A percentile compares a stretch with the other conserved stretches of the same genome.
Evolutionary conservation across 2,113 vertebrate genomes (phyloP).

Genomic region (Grammomys surdaster): DNA sequence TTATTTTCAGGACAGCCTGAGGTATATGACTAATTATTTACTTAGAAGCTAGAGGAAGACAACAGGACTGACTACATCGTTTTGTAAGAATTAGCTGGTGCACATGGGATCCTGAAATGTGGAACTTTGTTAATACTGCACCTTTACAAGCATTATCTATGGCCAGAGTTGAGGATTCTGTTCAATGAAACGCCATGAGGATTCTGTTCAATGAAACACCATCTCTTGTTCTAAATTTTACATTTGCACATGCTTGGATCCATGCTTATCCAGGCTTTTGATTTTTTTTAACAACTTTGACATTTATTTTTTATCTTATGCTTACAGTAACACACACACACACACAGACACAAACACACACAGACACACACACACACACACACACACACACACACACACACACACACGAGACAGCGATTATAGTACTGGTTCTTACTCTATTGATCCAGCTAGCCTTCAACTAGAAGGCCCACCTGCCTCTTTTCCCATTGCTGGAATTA

Average conservation of each 20-base stretch:
- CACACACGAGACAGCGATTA: too few relatives aligned
- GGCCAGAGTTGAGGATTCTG: background rate
- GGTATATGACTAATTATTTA: background rate
- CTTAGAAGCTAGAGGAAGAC: background rate
- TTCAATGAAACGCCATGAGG: background rate
- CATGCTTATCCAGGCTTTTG: background rate
- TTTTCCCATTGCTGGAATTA: background rate
- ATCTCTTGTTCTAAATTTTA: background rate
- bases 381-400: too few relatives aligned
- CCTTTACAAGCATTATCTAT: background rate
- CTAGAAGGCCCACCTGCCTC: background rate
- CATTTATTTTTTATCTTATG: conserved; percentile 19
- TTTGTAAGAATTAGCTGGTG: background rate
- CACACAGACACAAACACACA: background rate
- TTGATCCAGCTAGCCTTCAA: background rate
- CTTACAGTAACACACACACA: background rate
- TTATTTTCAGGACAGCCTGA: background rate
- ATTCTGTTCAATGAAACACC: background rate
- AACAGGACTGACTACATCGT: background rate
- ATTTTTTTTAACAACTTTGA: conserved; percentile 31
- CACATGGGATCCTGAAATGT: background rate
- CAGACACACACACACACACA: background rate
- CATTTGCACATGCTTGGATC: conserved; percentile 3
- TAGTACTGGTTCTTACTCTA: too few relatives aligned
- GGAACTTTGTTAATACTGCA: background rate